Conservation (phyloP, 2,888 invertebrate genomes). For the Nomada fabriciana region DNA sequence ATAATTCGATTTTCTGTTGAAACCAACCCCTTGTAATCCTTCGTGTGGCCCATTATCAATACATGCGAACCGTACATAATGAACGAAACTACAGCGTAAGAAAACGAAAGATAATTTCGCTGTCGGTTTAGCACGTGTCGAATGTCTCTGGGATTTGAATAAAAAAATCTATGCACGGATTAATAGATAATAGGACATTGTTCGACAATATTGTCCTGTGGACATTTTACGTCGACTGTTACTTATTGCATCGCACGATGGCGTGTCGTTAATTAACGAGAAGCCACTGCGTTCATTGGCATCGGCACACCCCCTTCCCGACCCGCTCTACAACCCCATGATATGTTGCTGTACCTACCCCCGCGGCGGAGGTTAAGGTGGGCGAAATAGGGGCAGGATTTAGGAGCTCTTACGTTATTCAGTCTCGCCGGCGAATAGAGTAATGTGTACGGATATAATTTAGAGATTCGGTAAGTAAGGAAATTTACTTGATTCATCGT, state of each 20-base stretch:
- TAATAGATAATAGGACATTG: constrained; percentile 24
- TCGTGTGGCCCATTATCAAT: background rate
- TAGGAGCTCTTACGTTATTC: constrained; percentile 61
- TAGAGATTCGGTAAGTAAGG: constrained; percentile 62
- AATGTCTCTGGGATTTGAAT: background rate
- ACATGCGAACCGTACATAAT: background rate
- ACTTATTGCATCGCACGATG: constrained; percentile 51
- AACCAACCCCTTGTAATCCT: background rate
- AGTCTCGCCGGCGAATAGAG: constrained; percentile 46
- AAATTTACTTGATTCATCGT: constrained; percentile 60
- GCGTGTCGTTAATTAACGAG: constrained; percentile 66
- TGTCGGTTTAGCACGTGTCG: too few species aligned
- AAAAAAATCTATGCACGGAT: constrained; percentile 38
- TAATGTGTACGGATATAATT: constrained; percentile 57
- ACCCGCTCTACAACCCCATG: constrained; percentile 30
- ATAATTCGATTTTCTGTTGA: background rate
- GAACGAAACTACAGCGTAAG: too few species aligned
- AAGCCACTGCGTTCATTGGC: constrained; percentile 49
- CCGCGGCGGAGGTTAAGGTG: constrained; percentile 15
- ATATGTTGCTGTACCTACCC: constrained; percentile 51
- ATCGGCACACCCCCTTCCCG: constrained; percentile 9
- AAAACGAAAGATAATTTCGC: too few species aligned
- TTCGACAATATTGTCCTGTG: background rate
- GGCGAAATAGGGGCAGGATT: constrained; percentile 61
- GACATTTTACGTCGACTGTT: constrained; percentile 36